A percentile compares a stretch with the other conserved stretches of the same genome.
These are phyloP conservation scores for Xenopus borealis DNA, from an alignment of 2,113 vertebrate species.

Conservation along the genomic window DNA sequence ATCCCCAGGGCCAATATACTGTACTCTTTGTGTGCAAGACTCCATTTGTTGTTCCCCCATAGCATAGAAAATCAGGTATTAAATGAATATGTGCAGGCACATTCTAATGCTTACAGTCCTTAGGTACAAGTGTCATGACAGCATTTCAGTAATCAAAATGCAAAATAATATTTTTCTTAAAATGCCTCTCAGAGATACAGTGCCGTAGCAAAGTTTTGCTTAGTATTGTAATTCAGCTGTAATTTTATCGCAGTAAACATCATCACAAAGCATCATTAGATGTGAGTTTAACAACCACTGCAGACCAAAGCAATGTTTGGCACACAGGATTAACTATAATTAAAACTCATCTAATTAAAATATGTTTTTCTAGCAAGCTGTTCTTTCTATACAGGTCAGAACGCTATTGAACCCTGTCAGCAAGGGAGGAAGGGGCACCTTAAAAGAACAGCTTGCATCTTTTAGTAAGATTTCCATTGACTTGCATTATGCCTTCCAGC, in stretches of 20 bases:
- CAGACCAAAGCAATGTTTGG: constrained; percentile 26
- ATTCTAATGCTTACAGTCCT: no score
- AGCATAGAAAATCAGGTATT: not conserved
- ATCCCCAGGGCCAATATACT: no score
- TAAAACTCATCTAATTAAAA: not conserved
- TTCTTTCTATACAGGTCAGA: constrained; percentile 28
- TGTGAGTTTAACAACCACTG: constrained; percentile 35
- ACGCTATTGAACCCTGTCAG: constrained; percentile 3
- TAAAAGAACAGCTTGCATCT: constrained; percentile 27
- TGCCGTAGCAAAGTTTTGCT: constrained; percentile 11
- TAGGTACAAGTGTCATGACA: not conserved
- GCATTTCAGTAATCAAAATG: not conserved
- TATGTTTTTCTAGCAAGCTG: constrained; percentile 33
- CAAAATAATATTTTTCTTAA: constrained; percentile 23
- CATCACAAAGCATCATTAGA: constrained; percentile 35
- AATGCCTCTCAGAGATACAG: not conserved
- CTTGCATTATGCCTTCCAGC: not conserved
- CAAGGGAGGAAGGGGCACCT: not conserved
- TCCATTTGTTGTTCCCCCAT: no score
- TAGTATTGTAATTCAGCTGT: constrained; percentile 11
- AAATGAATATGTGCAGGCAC: not conserved
- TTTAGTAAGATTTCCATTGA: not conserved
- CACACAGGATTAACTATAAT: constrained; percentile 18
- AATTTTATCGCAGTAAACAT: constrained; percentile 8
- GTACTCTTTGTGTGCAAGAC: no score